Evolutionary conservation across 1,140 invertebrate species (phyloP).

Genomic region (Calliphora vicina): DNA sequence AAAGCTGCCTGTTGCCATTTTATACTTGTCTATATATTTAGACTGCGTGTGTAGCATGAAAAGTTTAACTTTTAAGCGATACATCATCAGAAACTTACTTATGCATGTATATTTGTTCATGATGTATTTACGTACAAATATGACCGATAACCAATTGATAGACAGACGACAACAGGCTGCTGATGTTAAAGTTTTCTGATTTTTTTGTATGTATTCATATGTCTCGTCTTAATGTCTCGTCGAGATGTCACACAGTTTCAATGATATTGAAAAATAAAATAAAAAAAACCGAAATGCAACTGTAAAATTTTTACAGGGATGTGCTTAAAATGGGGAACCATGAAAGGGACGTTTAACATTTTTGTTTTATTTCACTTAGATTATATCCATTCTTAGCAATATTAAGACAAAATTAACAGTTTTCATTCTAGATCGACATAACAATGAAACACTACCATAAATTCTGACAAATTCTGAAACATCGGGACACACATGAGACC

Average conservation of each 20-base stretch:
- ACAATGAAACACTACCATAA: too few relatives aligned
- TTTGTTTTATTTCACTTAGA: too few relatives aligned
- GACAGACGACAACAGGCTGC: slow-evolving; percentile 1
- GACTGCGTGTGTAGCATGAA: background rate
- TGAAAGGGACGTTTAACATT: background rate
- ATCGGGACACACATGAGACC: too few relatives aligned
- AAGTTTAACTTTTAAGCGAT: background rate
- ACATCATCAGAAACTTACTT: background rate
- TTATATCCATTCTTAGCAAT: too few relatives aligned
- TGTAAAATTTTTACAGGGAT: background rate
- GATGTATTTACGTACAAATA: background rate
- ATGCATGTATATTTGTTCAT: background rate
- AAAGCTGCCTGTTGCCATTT: background rate
- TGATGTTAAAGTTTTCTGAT: background rate
- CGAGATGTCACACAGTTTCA: slow-evolving; percentile 9
- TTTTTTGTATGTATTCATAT: background rate
- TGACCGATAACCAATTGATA: background rate
- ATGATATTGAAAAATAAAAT: background rate
- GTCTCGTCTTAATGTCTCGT: slow-evolving; percentile 33
- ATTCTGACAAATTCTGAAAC: too few relatives aligned
- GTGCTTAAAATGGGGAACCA: background rate
- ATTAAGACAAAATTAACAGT: too few relatives aligned
- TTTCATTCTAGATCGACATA: too few relatives aligned
- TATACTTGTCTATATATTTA: background rate
- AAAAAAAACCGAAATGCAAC: background rate